These are phyloP conservation scores for Ceratoteleas bidentatus DNA, from an alignment of 1,140 invertebrate genomes.

Conservation along the genomic window DNA sequence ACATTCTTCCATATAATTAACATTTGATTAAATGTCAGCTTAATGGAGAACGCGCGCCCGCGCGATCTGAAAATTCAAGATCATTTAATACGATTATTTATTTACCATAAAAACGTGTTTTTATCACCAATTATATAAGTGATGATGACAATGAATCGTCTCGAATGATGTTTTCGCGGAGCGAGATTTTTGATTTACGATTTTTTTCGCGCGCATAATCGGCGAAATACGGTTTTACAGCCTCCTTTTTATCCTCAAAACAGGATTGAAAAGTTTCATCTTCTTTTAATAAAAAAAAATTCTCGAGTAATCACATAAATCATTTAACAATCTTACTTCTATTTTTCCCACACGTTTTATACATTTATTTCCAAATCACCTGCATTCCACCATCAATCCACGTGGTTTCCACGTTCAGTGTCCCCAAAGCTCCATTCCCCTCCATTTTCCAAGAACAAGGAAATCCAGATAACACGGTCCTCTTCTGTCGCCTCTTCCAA, in stretches of 20 bases:
- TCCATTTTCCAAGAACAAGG: slow-evolving; percentile 16
- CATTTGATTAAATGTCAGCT: slow-evolving; percentile 55
- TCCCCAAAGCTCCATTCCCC: too few species aligned
- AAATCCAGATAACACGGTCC: slow-evolving; percentile 23
- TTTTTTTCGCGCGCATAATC: slow-evolving; percentile 2
- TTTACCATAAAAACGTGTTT: slow-evolving; percentile 39
- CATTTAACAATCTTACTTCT: too few species aligned
- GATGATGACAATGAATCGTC: slow-evolving; percentile 18
- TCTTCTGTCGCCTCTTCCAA: too few species aligned
- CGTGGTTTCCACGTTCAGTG: too few species aligned
- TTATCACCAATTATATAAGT: slow-evolving; percentile 36
- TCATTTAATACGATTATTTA: slow-evolving; percentile 45
- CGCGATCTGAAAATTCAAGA: slow-evolving; percentile 11
- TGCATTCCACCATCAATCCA: too few species aligned
- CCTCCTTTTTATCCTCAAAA: too few species aligned
- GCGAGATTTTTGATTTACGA: slow-evolving; percentile 3
- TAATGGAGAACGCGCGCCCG: slow-evolving; percentile 24
- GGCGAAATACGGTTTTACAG: not conserved
- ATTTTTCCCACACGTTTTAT: too few species aligned
- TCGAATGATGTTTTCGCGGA: slow-evolving; percentile 9
- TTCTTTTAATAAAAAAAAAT: too few species aligned
- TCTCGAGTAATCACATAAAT: too few species aligned
- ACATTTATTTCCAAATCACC: too few species aligned
- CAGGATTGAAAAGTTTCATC: too few species aligned
- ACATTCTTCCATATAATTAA: slow-evolving; percentile 50